Evolutionary conservation across 1,140 invertebrate species (phyloP).

Genomic region (Stegodyphus dumicola): DNA sequence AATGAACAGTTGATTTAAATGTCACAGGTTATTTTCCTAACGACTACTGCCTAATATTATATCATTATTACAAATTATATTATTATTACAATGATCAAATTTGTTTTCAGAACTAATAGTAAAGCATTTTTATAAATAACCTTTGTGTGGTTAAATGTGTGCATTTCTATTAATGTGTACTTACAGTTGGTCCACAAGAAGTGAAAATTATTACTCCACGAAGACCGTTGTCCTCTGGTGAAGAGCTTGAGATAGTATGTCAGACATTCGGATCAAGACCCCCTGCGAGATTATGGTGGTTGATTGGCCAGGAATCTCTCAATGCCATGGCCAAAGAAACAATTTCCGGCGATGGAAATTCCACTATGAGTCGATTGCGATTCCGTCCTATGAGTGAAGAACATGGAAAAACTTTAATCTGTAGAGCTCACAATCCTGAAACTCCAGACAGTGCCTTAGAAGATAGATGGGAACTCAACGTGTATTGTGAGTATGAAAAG

Average conservation of each 20-base stretch:
- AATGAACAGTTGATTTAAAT: too few species aligned
- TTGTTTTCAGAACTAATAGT: too few species aligned
- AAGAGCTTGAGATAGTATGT: constrained; percentile 79
- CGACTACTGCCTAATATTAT: too few species aligned
- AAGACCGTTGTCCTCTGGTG: constrained; percentile 47
- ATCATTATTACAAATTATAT: too few species aligned
- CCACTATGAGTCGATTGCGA: constrained; percentile 49
- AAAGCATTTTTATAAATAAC: too few species aligned
- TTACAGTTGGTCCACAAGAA: constrained; percentile 81
- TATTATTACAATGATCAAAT: too few species aligned
- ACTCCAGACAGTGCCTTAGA: constrained; percentile 73
- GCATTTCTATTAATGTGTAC: too few species aligned
- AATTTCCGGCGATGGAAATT: constrained; percentile 60
- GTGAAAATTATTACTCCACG: constrained; percentile 71
- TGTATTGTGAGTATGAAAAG: constrained; percentile 79
- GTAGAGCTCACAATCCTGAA: constrained; percentile 82
- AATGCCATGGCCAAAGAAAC: constrained; percentile 40
- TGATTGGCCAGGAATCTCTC: constrained; percentile 73
- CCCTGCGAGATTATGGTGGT: constrained; percentile 87
- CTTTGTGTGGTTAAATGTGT: too few species aligned
- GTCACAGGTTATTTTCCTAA: too few species aligned
- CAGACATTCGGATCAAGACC: constrained; percentile 88
- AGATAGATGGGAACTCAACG: constrained; percentile 85
- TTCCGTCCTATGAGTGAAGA: constrained; percentile 77
- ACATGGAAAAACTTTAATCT: constrained; percentile 84